phyloP scores from a whole-genome alignment of 2,888 invertebrate species.

The Neocrepidodera transversa region DNA sequence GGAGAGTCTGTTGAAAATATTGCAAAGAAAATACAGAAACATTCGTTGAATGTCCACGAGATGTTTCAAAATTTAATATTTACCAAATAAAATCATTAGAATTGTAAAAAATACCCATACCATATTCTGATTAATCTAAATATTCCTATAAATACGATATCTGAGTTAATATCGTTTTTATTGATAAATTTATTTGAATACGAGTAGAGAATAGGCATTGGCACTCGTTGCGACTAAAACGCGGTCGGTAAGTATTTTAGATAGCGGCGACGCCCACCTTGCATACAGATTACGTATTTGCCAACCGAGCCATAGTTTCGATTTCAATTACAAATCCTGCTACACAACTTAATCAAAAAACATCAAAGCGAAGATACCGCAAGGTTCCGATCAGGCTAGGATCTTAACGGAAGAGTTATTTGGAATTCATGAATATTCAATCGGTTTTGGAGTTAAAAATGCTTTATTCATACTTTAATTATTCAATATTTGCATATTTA shows the following conservation, averaged over 20 bases:
- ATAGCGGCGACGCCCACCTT: constrained; percentile 49
- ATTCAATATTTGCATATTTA: no score
- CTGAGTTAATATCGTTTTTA: constrained; percentile 30
- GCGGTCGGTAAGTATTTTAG: constrained; percentile 37
- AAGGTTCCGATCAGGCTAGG: constrained; percentile 7
- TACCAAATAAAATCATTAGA: no score
- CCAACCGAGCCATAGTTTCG: constrained; percentile 54
- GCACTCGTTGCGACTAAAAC: constrained; percentile 39
- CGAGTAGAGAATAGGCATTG: constrained; percentile 23
- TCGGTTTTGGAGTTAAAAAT: no score
- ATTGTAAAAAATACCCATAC: no score
- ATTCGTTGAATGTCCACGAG: neutral
- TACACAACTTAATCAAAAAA: constrained; percentile 57
- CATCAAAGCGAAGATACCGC: constrained; percentile 48
- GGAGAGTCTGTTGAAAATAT: neutral
- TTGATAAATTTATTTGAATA: constrained; percentile 33
- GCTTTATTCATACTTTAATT: no score
- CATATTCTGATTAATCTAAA: no score
- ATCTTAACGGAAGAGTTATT: neutral
- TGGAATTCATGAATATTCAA: no score
- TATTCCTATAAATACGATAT: constrained; percentile 19
- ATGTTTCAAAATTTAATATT: no score
- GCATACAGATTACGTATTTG: constrained; percentile 59
- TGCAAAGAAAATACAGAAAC: neutral
- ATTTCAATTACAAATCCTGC: constrained; percentile 56